Evolutionary conservation across 2,888 invertebrate species (phyloP), one percentile per base, ranked within the genome.

Genomic region (Pilophorus perplexus): DNA sequence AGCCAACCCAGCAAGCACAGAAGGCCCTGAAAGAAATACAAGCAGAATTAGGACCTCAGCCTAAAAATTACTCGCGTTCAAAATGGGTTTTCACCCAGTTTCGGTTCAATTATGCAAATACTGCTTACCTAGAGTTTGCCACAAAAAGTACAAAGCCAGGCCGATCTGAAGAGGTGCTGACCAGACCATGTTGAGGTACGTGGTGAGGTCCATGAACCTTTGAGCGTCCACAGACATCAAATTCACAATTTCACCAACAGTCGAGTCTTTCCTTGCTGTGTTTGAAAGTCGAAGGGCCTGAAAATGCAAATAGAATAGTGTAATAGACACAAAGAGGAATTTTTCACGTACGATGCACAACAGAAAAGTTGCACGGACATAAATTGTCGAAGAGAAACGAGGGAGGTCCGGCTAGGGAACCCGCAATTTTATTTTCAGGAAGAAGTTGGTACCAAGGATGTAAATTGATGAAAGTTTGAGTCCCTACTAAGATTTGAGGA

Each of bases 1-100:
- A 10, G 76, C 79, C 42, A 86, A 74, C 4, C 86, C 86, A 54
- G 84, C 82, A 23, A 86, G 72, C 0, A 84, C 81, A 2, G 84
- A 80, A 1, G 80, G 77, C 2, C 85, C 84, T 72, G 81, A 5
- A 28, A 33, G 20, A 8, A 6, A 33, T 33, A 33, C 33, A 33
- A 33, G 6, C 33, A 33, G 6, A 12, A 33, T 33, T 12, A 33
- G 33, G 33, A 8, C 33, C 33, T 33, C 33, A n/a, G n/a, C n/a
- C n/a, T n/a, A n/a, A n/a, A n/a, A n/a, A n/a, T n/a, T n/a, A n/a
- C n/a, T n/a, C n/a, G n/a, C n/a, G n/a, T n/a, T n/a, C n/a, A 6
- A 33, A 12, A 8, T 33, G 33, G 12, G 33, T 33, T 33, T 33
- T 33, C 12, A 33, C 33, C 33, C 6, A 33, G 12, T 6, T 8